Conservation (phyloP, 2,888 invertebrate species). For the Uropetala carovei region DNA sequence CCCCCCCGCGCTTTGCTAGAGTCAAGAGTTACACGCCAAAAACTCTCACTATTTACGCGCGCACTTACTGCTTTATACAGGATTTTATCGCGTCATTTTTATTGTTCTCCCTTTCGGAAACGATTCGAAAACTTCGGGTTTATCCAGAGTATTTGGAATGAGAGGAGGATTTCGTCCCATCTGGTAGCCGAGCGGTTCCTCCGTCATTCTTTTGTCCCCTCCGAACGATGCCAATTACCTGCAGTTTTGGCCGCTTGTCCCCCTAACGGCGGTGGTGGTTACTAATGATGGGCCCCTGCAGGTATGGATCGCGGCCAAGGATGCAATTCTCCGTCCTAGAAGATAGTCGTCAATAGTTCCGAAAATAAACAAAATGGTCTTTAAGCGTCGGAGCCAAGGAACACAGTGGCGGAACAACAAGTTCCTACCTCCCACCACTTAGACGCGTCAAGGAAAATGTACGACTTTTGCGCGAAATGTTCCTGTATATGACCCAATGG, state of each 20-base stretch:
- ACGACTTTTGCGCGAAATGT: background rate
- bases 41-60: slow-evolving; percentile 21
- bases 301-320: slow-evolving; percentile 31
- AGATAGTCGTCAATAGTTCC: slow-evolving; percentile 42
- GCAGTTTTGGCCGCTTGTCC: slow-evolving; percentile 6
- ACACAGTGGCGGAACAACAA: slow-evolving; percentile 30
- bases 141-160: background rate
- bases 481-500: background rate
- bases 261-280: slow-evolving; percentile 5
- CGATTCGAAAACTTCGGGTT: slow-evolving; percentile 46
- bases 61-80: slow-evolving; percentile 31
- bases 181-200: background rate
- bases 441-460: background rate
- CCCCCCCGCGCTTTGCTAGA: no score
- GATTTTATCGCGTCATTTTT: slow-evolving; percentile 34
- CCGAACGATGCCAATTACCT: background rate
- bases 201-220: background rate
- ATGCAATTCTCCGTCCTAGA: slow-evolving; percentile 43
- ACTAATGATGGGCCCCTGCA: slow-evolving; percentile 41
- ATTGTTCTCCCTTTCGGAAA: slow-evolving; percentile 25
- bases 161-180: background rate
- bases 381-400: slow-evolving; percentile 48
- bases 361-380: slow-evolving; percentile 53
- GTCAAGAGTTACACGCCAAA: background rate
- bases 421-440: background rate